These are phyloP conservation scores for Aythya baeri DNA, from an alignment of 2,113 vertebrate genomes.

Conservation along the genomic window DNA sequence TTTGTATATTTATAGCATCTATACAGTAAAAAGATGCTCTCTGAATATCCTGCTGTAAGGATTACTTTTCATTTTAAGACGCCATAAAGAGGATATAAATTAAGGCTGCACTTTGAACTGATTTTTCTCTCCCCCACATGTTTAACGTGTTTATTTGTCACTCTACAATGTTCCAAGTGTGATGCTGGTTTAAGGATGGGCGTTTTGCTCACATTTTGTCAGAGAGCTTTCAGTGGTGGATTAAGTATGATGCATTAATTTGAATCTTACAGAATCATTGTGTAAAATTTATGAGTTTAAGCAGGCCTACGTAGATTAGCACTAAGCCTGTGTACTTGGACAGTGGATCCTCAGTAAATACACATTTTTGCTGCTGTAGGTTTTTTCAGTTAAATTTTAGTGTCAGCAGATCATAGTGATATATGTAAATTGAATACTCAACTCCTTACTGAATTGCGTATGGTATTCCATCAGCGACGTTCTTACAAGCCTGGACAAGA, in stretches of 20 bases:
- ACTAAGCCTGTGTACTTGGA: neutral
- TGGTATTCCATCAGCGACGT: neutral
- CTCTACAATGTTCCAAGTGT: neutral
- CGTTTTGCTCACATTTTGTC: neutral
- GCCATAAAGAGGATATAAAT: neutral
- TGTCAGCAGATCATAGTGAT: neutral
- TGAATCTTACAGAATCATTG: neutral
- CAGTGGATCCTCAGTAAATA: neutral
- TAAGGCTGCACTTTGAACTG: neutral
- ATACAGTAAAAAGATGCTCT: neutral
- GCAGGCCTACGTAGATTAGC: neutral
- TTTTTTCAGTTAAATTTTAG: neutral
- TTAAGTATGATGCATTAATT: neutral
- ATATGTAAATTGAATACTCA: neutral
- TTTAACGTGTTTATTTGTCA: neutral
- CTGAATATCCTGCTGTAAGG: neutral
- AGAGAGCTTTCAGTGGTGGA: neutral
- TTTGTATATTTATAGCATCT: neutral
- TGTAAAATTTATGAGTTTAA: neutral
- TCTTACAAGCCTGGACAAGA: slow-evolving; percentile 18
- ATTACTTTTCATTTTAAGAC: neutral
- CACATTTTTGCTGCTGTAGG: neutral
- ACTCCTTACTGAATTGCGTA: neutral
- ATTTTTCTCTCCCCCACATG: neutral
- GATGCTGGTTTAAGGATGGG: neutral